Evolutionary conservation across 2,113 vertebrate species (phyloP), one percentile per base, ranked within the genome.

Genomic region (Sylvilagus bachmani): DNA sequence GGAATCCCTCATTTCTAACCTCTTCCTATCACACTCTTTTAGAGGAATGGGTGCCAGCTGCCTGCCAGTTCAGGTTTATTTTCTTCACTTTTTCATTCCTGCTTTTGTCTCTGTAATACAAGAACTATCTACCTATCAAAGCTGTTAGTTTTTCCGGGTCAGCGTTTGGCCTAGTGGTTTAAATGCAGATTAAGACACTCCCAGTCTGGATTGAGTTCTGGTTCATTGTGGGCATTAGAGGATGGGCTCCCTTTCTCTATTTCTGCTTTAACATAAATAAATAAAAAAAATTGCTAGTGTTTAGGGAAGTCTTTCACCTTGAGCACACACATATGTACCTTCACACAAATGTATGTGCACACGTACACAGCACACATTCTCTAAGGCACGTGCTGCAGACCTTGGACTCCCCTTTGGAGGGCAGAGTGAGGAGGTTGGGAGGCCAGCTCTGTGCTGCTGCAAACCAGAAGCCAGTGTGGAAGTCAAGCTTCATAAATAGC

Each of bases 301-400:
- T 51, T 62, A 49, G 31, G 22, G 64, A 80, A 36, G n/a, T 2
- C 55, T 58, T 27, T 22, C 7, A 31, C 79, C 38, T 53, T n/a
- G 33, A 3, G n/a, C 9, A 1, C 16, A 51, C 29, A n/a, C 31
- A 17, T 19, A 58, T 58, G 55, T 58, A 58, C 55, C 82, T 70
- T 74, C 10, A 13, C 3, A 5, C 70, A 6, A 1, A 25, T 9
- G 67, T 61, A 31, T 74, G n/a, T 25, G 9, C 33, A 10, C 31
- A 31, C 70, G n/a, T 25, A 5, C 33, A 10, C 31, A 10, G 36
- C 14, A 19, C 16, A 2, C 0, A 1, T 31, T 5, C 36, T 51
- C 24, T 19, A 22, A 74, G 58, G 29, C 5, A 0, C 2, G 1
- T 5, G 16, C 5, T 22, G 13, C 79, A 19, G 0, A 12, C 29